phyloP scores from a whole-genome alignment of 2,888 invertebrate genomes.

The Tachina grossa region DNA sequence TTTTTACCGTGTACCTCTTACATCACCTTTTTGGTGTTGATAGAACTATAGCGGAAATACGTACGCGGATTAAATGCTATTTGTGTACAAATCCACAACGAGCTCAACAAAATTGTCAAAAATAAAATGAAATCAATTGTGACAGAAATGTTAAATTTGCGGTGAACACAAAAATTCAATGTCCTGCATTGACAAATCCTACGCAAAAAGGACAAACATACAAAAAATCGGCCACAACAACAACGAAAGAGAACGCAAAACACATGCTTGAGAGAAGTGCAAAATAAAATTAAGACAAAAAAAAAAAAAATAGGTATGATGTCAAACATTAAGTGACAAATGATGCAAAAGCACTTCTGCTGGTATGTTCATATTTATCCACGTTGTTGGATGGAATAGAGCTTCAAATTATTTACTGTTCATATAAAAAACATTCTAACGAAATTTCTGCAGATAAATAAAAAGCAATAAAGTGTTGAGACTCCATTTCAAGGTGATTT shows the following conservation, averaged over 20 bases:
- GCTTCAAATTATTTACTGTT: not conserved
- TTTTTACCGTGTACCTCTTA: not conserved
- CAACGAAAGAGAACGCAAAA: conserved; percentile 8
- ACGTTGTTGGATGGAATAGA: not conserved
- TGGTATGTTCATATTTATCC: conserved; percentile 5
- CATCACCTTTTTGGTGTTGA: not conserved
- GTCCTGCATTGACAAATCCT: conserved; percentile 33
- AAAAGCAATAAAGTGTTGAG: not conserved
- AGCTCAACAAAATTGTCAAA: conserved; percentile 31
- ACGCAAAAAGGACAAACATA: conserved; percentile 7
- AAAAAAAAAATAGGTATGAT: conserved; percentile 27
- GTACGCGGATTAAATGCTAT: conserved; percentile 13
- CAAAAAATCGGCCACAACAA: conserved; percentile 7
- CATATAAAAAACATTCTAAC: conserved; percentile 12
- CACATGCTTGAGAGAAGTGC: conserved; percentile 27
- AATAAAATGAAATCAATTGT: conserved; percentile 27
- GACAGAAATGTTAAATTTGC: conserved; percentile 52
- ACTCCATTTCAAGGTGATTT: not conserved
- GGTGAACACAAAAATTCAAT: conserved; percentile 38
- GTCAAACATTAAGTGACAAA: conserved; percentile 47
- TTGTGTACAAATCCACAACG: conserved; percentile 1
- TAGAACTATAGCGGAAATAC: conserved; percentile 5
- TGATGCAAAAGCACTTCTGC: not conserved
- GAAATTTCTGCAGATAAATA: not conserved
- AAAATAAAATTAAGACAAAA: conserved; percentile 1